Evolutionary conservation across 1,140 invertebrate species (phyloP).

Genomic region (Trichonephila clavata): DNA sequence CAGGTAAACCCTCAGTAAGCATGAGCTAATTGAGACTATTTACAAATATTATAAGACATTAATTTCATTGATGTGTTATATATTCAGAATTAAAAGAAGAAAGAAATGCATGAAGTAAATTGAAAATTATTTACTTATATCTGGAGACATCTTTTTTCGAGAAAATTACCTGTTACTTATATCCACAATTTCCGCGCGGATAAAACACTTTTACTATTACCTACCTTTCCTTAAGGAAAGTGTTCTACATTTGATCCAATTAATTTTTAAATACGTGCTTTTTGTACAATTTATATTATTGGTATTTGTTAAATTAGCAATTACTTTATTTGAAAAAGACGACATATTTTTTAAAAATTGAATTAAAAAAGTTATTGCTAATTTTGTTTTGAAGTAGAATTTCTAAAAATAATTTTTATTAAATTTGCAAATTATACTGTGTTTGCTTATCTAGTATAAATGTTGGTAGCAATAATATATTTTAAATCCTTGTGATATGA

Average conservation of each 20-base stretch:
- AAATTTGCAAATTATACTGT: too few relatives aligned
- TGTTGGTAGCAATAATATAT: too few relatives aligned
- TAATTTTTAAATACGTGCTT: too few relatives aligned
- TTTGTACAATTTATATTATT: too few relatives aligned
- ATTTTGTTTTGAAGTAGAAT: too few relatives aligned
- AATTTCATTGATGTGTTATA: neutral
- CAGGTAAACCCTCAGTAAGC: constrained; percentile 58
- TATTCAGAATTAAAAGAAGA: neutral
- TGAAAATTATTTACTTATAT: neutral
- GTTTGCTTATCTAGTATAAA: too few relatives aligned
- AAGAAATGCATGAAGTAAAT: neutral
- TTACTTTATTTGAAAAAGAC: too few relatives aligned
- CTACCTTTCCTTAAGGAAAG: neutral
- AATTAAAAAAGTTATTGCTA: neutral
- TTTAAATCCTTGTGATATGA: too few relatives aligned
- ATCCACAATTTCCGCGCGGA: neutral
- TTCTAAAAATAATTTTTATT: too few relatives aligned
- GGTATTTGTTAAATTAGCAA: too few relatives aligned
- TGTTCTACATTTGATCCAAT: too few relatives aligned
- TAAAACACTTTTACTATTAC: neutral
- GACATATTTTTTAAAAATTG: neutral
- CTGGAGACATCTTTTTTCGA: neutral
- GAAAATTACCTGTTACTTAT: neutral
- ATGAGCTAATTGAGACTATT: constrained; percentile 47
- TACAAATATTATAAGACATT: neutral